Base-by-base conservation (phyloP, 2,888 invertebrate species). In the Acronicta leporina region DNA sequence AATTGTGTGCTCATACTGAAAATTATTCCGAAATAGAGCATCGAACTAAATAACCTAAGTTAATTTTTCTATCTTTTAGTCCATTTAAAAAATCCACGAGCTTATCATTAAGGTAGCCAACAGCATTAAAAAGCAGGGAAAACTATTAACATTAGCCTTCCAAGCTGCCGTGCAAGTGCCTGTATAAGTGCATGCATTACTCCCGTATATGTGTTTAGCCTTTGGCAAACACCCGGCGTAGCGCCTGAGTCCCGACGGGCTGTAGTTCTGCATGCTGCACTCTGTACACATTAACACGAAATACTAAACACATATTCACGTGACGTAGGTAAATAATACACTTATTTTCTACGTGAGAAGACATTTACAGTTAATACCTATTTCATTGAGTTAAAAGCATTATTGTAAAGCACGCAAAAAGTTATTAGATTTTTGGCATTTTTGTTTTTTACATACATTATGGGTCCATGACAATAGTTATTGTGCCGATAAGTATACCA, bases 351-450 rank as follows among this genome's bases (percentile, higher is more conserved):
- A 42, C 43, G 47, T 53, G 59, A 52, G 51, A 53, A 51, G 59
- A 52, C 60, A 68, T 48, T 63, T 42, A 16, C 27, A 48, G 42
- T 47, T 44, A 54, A 45, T 30, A 45, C 52, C 71, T 57, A 30
- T 25, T 56, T 59, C 63, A 71, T 71, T 42, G 68, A 63, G 46
- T 63, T 63, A 40, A 71, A 68, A 71, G 63, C 68, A 57, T 59
- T 53, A 7, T 46, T 38, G 38, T 33, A 25, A 11, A 9, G 1
- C 10, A 16, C 30, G 9, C 38, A 3, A 11, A 35, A 9, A 47
- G 30, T 33, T 33, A 27, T 27, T 25, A 25, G 30, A 4, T 33
- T 10, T 33, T 33, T 10, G 1, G 10, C 30, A 33, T 1, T 2
- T 9, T 33, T 9, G 1, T 2, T 9, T 9, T 10, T 27, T 7